These are phyloP conservation scores for Agelas oroides DNA, from an alignment of 37 sponge, comb jelly and placozoan species.

Conservation along the genomic window DNA sequence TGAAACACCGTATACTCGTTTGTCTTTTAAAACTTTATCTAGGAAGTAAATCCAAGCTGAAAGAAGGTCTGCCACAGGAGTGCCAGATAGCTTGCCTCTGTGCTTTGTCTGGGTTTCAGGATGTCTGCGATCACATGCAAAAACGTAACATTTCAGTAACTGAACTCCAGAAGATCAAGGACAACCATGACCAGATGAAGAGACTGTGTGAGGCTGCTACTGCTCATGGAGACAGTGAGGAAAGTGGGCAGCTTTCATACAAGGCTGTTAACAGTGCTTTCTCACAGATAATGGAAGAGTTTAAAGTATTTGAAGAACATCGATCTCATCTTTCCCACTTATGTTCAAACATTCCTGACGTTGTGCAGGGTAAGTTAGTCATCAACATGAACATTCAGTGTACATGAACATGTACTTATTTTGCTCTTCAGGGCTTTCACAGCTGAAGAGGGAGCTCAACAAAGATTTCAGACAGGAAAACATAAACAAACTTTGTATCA, in stretches of 20 bases:
- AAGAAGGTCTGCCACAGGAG: constrained; percentile 28
- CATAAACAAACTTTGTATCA: constrained; percentile 23
- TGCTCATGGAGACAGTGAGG: not conserved
- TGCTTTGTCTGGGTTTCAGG: constrained; percentile 33
- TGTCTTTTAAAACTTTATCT: too few species aligned
- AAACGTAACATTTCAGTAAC: constrained; percentile 24
- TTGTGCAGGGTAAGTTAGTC: too few species aligned
- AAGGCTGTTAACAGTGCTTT: not conserved
- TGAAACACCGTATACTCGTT: too few species aligned
- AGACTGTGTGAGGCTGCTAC: constrained; percentile 35
- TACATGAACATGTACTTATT: not conserved
- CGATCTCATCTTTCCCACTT: constrained; percentile 4
- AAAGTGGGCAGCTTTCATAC: not conserved
- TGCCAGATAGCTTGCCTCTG: constrained; percentile 17
- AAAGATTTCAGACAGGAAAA: not conserved
- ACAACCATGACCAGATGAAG: constrained; percentile 28
- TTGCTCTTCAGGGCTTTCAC: not conserved
- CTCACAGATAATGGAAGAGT: not conserved
- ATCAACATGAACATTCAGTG: too few species aligned
- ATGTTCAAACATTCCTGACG: not conserved
- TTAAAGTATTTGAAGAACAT: not conserved
- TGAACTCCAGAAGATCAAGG: constrained; percentile 28
- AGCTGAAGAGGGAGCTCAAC: constrained; percentile 1
- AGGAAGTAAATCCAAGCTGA: constrained; percentile 31
- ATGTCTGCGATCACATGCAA: constrained; percentile 1